These are phyloP conservation scores for Lepisosteus osseus DNA, from an alignment of 2,113 vertebrate species.

Conservation along the genomic window DNA sequence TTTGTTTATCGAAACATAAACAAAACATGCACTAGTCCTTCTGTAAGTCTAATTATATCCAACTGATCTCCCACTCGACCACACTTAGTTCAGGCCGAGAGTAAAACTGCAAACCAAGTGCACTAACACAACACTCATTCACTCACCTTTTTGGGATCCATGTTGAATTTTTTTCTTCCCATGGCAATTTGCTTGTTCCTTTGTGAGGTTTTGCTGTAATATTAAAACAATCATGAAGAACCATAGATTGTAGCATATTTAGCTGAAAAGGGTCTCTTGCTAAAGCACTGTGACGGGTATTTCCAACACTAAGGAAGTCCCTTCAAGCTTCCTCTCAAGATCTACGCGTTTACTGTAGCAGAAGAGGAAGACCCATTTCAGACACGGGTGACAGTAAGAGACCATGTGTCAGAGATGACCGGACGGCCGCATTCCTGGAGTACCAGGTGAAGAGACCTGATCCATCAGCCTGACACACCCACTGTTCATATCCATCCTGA, in stretches of 20 bases:
- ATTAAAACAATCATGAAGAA: conserved; percentile 7
- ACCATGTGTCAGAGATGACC: too few relatives aligned
- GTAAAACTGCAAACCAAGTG: too few relatives aligned
- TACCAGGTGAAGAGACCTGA: background rate
- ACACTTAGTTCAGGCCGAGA: too few relatives aligned
- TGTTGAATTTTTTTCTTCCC: conserved; percentile 98
- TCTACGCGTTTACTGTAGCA: too few relatives aligned
- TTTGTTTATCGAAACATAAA: too few relatives aligned
- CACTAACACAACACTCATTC: background rate
- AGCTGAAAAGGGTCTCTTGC: background rate
- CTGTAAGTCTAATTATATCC: too few relatives aligned
- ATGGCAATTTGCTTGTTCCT: conserved; percentile 97
- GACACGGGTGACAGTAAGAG: too few relatives aligned
- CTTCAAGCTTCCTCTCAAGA: background rate
- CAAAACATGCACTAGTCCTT: too few relatives aligned
- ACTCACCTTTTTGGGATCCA: conserved; percentile 96
- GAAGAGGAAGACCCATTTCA: too few relatives aligned
- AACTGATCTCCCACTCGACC: too few relatives aligned
- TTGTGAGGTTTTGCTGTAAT: conserved; percentile 87
- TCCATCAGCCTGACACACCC: too few relatives aligned
- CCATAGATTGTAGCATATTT: background rate
- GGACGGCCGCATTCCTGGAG: background rate
- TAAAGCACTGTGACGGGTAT: too few relatives aligned
- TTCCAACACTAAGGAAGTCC: background rate
- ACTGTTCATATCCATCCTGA: background rate